phyloP scores from a whole-genome alignment of 2,113 vertebrate genomes.

The Dipodomys ordii region DNA sequence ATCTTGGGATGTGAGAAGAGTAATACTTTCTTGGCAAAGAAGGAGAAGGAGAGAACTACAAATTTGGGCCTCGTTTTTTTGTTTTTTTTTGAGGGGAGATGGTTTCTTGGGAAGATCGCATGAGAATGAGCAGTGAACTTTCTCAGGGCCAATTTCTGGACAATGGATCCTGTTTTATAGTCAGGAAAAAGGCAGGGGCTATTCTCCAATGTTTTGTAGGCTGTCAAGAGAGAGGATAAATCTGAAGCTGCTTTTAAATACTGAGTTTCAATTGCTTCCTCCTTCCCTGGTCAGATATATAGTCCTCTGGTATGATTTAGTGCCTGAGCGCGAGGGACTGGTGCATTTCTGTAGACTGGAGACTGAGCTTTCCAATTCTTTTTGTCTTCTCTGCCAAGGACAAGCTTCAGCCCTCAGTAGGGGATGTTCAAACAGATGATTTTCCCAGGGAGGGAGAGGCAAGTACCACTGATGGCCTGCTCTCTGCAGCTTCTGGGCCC shows the following conservation, averaged over 20 bases:
- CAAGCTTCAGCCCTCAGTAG: neutral
- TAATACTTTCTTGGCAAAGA: neutral
- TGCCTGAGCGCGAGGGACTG: neutral
- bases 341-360: neutral
- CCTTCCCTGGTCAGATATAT: conserved; percentile 51
- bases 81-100: too few species aligned
- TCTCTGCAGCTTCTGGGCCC: neutral
- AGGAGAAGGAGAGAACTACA: neutral
- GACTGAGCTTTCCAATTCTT: conserved; percentile 58
- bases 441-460: neutral
- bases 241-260: conserved; percentile 73
- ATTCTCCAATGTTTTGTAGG: conserved; percentile 63
- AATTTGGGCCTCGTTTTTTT: neutral
- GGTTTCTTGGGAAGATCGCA: neutral
- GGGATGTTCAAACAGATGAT: neutral
- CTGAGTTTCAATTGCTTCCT: conserved; percentile 71
- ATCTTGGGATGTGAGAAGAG: neutral
- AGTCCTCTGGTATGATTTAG: conserved; percentile 67
- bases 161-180: conserved; percentile 51
- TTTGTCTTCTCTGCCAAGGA: conserved; percentile 21
- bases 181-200: conserved; percentile 61
- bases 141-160: conserved; percentile 54
- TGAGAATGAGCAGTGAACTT: conserved; percentile 41
- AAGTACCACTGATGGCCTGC: neutral
- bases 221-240: conserved; percentile 68